Evolutionary conservation across 2,888 invertebrate species (phyloP), one percentile per base, ranked within the genome.

Genomic region (Eupsilia transversa): DNA sequence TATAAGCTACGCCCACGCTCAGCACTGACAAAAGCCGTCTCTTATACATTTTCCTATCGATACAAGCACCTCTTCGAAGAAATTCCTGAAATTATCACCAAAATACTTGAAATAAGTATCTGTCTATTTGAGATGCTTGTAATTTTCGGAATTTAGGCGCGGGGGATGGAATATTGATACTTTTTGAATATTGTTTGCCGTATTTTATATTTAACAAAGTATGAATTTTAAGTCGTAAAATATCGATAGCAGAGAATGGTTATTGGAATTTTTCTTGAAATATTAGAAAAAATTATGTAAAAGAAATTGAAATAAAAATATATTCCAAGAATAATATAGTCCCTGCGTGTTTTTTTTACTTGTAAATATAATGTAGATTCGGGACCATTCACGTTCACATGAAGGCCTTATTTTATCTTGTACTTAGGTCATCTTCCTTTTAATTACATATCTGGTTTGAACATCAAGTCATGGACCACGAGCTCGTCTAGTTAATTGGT

Each of bases 61-160:
- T 77, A 85, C 63, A 67, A 69, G 56, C 65, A 63, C 63, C 59
- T 64, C 83, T 76, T 81, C 82, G 72, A 73, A 82, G 84, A 82
- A 84, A 87, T 87, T 84, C 84, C 77, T 77, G 60, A 80, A 85
- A 86, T 86, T 75, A 72, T 81, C 77, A 63, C 30, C 69, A 52
- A 76, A 87, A 86, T 87, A 83, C 66, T 67, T 80, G 67, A 54
- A 74, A 77, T 77, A 80, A 79, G 57, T 79, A 79, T 63, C 64
- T 83, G 72, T 71, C 35, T 86, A 86, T 82, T 82, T 79, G 72
- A 77, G 68, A 74, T 10, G 84, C 72, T 85, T 77, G 79, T 59
- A 74, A 86, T 86, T 82, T 81, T 63, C 33, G 79, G 85, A 79
- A 87, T 87, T 85, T 54, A 54, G 74, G 41, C 35, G 35, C 66